Evolutionary conservation across 2,797 vertebrate genomes (phyloP), one percentile per base, ranked within the genome.

Genomic region (Bucorvus abyssinicus): DNA sequence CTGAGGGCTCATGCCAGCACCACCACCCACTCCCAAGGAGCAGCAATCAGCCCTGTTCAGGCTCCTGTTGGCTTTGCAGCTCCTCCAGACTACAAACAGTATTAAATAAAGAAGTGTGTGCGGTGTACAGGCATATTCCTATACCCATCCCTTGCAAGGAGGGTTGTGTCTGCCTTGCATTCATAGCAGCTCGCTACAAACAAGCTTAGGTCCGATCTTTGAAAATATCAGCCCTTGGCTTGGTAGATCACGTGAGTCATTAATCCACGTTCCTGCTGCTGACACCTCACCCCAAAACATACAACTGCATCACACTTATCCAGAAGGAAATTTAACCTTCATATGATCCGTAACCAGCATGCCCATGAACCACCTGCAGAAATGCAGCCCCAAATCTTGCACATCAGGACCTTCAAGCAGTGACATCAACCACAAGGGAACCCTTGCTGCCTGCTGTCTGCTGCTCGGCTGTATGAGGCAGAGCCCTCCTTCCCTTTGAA

Each of bases 11-110:
- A 15, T 15, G 9, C 24, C 49, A 70, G 24, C 21, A 64, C 13
- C 24, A 21, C 7, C 23, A 14, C 4, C 5, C 27, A 10, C 38
- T 12, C 38, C 38, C 0, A 1, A 42, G 50, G 2, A 84, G 14
- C 34, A 22, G 30, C 34, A 44, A 12, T 17, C 14, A 38, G 24
- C 17, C 56, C 57, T 56, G 9, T n/a, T 22, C 5, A 14, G 57
- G 44, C 34, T 78, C 7, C 4, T 57, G 36, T 7, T 63, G 44
- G 40, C 27, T 83, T 50, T 74, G 57, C 36, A 73, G 65, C n/a
- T 73, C 11, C 60, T 52, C 38, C 36, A 5, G 29, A 67, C 30
- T 14, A 12, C 10, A 42, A 47, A 27, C 5, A 47, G 14, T 2
- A 2, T 36, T 45, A 52, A 64, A 81, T 50, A 44, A 47, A 47